Evolutionary conservation across 2,797 vertebrate species (phyloP), one percentile per base, ranked within the genome.

Genomic region (Acanthiza pusilla): DNA sequence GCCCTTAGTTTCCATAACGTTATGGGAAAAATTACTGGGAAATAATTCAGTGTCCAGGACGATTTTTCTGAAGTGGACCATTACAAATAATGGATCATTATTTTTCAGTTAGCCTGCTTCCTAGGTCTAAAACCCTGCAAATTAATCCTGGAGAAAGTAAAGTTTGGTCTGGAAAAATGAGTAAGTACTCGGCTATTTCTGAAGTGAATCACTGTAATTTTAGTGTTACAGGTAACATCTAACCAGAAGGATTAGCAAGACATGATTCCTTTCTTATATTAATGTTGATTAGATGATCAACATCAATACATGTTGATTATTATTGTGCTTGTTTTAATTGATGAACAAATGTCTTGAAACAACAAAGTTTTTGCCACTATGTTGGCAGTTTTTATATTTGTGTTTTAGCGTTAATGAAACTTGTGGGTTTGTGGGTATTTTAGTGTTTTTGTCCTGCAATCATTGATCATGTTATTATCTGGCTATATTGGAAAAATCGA

Each of bases 1-100:
- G 5, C 5, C 2, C 8, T 65, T 62, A 15, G 3, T 32, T 71
- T 50, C 17, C 15, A 2, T 50, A 38, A 71, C 0, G 1, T 54
- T 40, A 48, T 20, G 30, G 21, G 9, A 29, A 84, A 75, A 82
- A 74, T 6, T 63, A 50, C 16, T 65, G 40, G 16, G 23, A 89
- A 75, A 21, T 36, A 32, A 47, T 68, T 82, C 12, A 5, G 7
- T 54, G 38, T 55, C 85, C 20, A 25, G 30, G 38, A 57, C 0
- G 0, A 30, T 72, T 82, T 63, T 7, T 34, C 30, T 65, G 48
- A 73, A 93, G 70, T 5, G 9, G 14, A 60, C 12, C 2, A 2
- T 42, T 63, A 19, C 5, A 22, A 45, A 19, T 22, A 32, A 30
- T 4, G 38, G 9, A 23, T 2, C 17, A 10, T 30, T 77, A 6